Base-by-base conservation (phyloP, 2,888 invertebrate genomes). In the Thymelicus acteon region DNA sequence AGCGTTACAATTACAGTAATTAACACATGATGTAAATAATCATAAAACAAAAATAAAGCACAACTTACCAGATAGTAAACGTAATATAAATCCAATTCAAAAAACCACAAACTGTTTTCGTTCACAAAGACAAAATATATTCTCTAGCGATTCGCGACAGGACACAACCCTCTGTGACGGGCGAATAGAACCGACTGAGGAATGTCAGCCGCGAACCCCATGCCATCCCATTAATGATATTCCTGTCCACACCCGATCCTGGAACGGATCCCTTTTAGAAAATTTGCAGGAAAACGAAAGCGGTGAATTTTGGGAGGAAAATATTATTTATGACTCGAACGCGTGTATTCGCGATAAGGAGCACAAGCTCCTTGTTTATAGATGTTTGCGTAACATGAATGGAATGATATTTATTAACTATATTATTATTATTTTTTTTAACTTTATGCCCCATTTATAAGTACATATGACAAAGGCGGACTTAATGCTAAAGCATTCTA, bases 91-190 rank as follows among this genome's bases (percentile, higher is more conserved):
- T 60, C 60, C 60, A 60, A 44, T 44, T 44, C 44, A 6, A 60
- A 60, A 44, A 60, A 39, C 39, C 60, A 60, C 60, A 60, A 44
- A 44, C 15, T 13, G 60, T 10, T 37, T 60, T 40, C 60, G 60
- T 60, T 52, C 44, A 44, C 60, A 44, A 44, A 60, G 19, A 44
- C 15, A 60, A 19, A 60, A 60, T 60, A 60, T 60, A 24, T 8
- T 60, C n/a, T 39, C 44, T 19, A 60, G 44, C 19, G 7, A 19
- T 19, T 19, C 60, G 60, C 40, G 58, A 2, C 4, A 31, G 54
- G 24, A 60, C 60, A 60, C 60, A n/a, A 44, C 60, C 44, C 19
- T 44, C 12, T 24, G 7, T 3, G 40, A 6, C 40, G 60, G 44
- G 44, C 7, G 60, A 44, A 0, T 60, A 12, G 19, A 44, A 15